A percentile compares a stretch with the other conserved stretches of the same genome.
phyloP scores from a whole-genome alignment of 2,113 vertebrate genomes.

The Callipepla squamata region DNA sequence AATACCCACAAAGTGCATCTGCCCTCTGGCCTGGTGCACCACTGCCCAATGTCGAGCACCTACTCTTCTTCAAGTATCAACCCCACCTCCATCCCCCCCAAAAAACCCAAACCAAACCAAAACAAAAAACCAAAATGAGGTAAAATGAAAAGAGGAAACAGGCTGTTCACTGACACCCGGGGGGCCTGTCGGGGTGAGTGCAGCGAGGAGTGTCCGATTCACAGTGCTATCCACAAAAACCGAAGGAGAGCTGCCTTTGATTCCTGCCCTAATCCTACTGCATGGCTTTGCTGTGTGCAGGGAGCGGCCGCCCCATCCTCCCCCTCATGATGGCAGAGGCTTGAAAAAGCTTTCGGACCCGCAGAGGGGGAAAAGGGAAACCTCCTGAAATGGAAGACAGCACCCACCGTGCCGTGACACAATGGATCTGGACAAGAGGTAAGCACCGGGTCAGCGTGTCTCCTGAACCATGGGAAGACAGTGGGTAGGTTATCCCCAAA shows the following conservation, averaged over 20 bases:
- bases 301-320: background rate
- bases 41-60: slow-evolving; percentile 1
- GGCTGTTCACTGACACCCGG: background rate
- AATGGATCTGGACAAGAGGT: too few species aligned
- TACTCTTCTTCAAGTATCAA: slow-evolving; percentile 70
- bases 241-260: slow-evolving; percentile 6
- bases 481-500: too few species aligned
- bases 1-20: slow-evolving; percentile 63
- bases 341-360: background rate
- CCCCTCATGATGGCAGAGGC: background rate
- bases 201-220: background rate
- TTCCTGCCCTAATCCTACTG: slow-evolving; percentile 19
- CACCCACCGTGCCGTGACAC: too few species aligned
- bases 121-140: slow-evolving; percentile 40
- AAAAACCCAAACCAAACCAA: background rate
- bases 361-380: too few species aligned
- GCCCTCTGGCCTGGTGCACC: slow-evolving; percentile 47
- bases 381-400: background rate
- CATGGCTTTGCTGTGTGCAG: slow-evolving; percentile 50
- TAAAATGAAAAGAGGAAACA: slow-evolving; percentile 63
- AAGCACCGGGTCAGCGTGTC: too few species aligned
- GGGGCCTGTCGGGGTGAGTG: background rate
- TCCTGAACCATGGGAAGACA: too few species aligned
- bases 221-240: slow-evolving; percentile 34
- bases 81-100: background rate